Evolutionary conservation across 1,140 invertebrate species (phyloP), one percentile per base, ranked within the genome.

Genomic region (Littorina saxatilis): DNA sequence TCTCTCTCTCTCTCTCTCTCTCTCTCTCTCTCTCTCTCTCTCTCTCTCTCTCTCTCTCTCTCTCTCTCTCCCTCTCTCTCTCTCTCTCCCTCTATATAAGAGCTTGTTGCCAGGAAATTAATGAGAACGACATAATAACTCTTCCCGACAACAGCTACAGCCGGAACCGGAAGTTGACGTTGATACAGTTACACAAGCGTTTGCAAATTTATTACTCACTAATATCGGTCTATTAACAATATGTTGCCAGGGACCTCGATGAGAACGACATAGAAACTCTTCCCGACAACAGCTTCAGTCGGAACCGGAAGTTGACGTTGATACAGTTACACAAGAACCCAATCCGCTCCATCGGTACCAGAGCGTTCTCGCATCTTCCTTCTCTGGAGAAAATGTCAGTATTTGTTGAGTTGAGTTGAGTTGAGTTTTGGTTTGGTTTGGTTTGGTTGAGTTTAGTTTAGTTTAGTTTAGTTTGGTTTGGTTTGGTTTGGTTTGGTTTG

Each of bases 371-470:
- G 35, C 74, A 88, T 52, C 80, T 93, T 15, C 92, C 91, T 2
- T 83, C 83, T 20, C 83, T 93, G 23, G 86, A 88, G 72, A 87
- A 92, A 84, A 80, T 93, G 91, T 93, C 85, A 88, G 91, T 90
- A 4, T 72, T 29, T 47, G 27, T 27, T 74, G n/a, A 39, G 11
- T 35, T 39, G 20, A 1, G 7, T 29, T 27, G 20, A 4, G 23
- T 35, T 4, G 0, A 11, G 17, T 9, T 20, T 15, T n/a, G 17
- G 0, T n/a, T 78, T 2, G 11, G 27, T 58, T 32, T 27, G 35
- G 23, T 3, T 43, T 29, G 27, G 17, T 32, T 58, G 3, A n/a
- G 63, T 39, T 27, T 78, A 27, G 23, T 58, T 7, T 35, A 23
- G 1, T 27, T n/a, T 77, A 7, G 23, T 0, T n/a, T 20, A 23